Evolutionary conservation across 2,888 invertebrate genomes (phyloP).

Genomic region (Phymatocera aterrima): DNA sequence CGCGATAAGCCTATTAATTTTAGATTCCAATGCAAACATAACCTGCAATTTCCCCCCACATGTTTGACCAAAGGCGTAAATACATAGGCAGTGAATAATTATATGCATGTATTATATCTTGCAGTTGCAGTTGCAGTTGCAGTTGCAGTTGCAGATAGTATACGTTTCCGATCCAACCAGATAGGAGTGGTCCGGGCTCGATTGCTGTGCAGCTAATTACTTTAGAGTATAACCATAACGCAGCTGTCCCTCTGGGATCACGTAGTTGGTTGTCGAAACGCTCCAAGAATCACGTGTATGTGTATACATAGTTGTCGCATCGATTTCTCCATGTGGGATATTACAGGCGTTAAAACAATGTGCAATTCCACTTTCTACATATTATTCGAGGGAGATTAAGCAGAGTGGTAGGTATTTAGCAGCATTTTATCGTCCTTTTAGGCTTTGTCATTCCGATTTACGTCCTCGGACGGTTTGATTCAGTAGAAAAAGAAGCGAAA

Average conservation of each 20-base stretch:
- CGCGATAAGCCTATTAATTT: conserved; percentile 27
- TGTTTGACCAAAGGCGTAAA: conserved; percentile 7
- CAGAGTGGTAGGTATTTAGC: background rate
- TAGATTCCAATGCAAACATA: conserved; percentile 20
- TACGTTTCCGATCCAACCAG: no score
- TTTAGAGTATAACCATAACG: background rate
- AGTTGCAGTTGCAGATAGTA: background rate
- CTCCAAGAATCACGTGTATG: background rate
- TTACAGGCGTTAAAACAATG: background rate
- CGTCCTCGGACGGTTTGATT: background rate
- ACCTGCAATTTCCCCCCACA: background rate
- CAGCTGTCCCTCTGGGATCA: background rate
- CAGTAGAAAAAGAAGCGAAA: background rate
- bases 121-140: background rate
- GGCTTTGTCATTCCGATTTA: background rate
- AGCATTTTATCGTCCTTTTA: background rate
- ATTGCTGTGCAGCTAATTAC: conserved; percentile 10
- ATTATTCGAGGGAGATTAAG: background rate
- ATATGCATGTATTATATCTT: background rate
- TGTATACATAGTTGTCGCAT: no score
- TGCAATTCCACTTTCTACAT: background rate
- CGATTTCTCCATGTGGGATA: background rate
- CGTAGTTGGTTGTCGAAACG: background rate
- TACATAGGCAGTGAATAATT: background rate
- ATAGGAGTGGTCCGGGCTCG: background rate